A percentile compares a stretch with the other conserved stretches of the same genome.
phyloP scores from a whole-genome alignment of 2,797 vertebrate genomes.

The Meda fulgida region DNA sequence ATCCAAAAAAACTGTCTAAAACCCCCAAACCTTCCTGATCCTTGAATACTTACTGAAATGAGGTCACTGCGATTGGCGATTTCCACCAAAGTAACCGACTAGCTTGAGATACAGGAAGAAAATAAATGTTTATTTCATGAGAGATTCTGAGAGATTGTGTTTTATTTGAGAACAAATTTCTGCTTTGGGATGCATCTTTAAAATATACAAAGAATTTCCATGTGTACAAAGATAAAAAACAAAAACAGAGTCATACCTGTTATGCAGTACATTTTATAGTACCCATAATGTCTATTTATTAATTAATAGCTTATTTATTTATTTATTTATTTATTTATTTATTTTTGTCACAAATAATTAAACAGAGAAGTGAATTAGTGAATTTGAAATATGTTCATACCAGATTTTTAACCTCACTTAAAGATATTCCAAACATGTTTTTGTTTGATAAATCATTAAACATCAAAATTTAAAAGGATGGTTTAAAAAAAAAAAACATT shows the following conservation, averaged over 20 bases:
- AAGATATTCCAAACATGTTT: neutral
- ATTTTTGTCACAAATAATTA: neutral
- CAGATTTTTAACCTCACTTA: neutral
- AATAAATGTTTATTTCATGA: slow-evolving; percentile 13
- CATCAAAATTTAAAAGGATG: neutral
- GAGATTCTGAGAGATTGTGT: neutral
- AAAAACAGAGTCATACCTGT: neutral
- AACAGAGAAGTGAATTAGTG: neutral
- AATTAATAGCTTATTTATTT: neutral
- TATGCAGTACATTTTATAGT: neutral
- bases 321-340: neutral
- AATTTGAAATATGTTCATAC: neutral
- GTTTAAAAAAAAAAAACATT: neutral
- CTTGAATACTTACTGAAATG: slow-evolving; percentile 74
- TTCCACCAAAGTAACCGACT: slow-evolving; percentile 80
- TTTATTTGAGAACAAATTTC: slow-evolving; percentile 10
- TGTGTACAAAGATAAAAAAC: neutral
- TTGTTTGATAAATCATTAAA: neutral
- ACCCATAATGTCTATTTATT: neutral
- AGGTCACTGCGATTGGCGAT: slow-evolving; percentile 79
- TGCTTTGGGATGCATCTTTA: slow-evolving; percentile 4
- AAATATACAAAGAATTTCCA: neutral
- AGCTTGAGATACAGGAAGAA: slow-evolving; percentile 67
- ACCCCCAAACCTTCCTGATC: slow-evolving; percentile 34
- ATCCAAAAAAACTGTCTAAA: slow-evolving; percentile 53